Percentiles rank a stretch among this genome's conserved stretches.
phyloP scores from a whole-genome alignment of 2,888 invertebrate genomes.

The Drosophila buzzatii region DNA sequence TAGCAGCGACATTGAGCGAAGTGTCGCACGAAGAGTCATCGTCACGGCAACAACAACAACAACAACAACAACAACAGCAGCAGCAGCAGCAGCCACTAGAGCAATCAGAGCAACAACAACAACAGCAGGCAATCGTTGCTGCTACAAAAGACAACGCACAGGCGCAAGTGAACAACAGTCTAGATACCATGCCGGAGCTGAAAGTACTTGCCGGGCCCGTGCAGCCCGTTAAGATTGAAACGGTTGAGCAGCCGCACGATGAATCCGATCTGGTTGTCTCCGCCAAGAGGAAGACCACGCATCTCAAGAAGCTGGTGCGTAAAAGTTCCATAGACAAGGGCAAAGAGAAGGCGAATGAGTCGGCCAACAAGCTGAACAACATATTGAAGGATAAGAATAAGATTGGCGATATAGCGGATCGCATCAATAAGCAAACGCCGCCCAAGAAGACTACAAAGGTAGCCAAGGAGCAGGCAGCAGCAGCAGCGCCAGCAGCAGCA shows the following conservation, averaged over 20 bases:
- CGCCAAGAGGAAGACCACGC: conserved; percentile 64
- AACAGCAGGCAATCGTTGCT: conserved; percentile 29
- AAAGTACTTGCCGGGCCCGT: conserved; percentile 78
- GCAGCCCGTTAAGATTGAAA: conserved; percentile 76
- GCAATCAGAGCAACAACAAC: conserved; percentile 30
- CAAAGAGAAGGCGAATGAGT: conserved; percentile 43
- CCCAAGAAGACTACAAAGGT: conserved; percentile 57
- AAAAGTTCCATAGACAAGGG: conserved; percentile 73
- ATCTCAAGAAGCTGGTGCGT: conserved; percentile 75
- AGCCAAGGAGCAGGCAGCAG: conserved; percentile 30
- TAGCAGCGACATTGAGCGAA: conserved; percentile 75
- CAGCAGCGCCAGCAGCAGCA: conserved; percentile 8
- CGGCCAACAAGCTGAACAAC: conserved; percentile 49
- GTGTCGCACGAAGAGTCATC: conserved; percentile 67
- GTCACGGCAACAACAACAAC: conserved; percentile 39
- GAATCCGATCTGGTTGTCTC: conserved; percentile 47
- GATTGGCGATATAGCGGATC: conserved; percentile 58
- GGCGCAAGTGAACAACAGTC: conserved; percentile 57
- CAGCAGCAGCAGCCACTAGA: conserved; percentile 30
- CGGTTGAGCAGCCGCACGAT: conserved; percentile 68
- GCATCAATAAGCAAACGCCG: conserved; percentile 63
- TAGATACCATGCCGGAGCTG: conserved; percentile 79
- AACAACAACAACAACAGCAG: conserved; percentile 31
- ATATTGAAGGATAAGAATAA: conserved; percentile 72
- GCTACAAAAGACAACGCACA: conserved; percentile 73